Conservation (phyloP, 2,113 vertebrate species). For the Mirza zaza region DNA sequence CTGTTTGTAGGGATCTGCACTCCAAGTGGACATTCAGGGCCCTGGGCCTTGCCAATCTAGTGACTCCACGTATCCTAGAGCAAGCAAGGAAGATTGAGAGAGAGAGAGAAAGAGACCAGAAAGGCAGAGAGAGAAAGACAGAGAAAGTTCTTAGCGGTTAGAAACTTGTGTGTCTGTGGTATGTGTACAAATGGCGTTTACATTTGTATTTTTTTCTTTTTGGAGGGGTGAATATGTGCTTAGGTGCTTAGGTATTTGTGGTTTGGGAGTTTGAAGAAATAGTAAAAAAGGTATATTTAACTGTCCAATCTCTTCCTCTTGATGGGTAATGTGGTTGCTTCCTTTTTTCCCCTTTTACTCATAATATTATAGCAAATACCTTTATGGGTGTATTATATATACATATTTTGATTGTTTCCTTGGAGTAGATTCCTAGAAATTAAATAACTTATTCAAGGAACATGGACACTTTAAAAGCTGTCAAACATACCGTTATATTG, state of each 20-base stretch:
- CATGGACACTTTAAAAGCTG: neutral
- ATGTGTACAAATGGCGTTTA: too few relatives aligned
- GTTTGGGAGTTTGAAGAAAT: neutral
- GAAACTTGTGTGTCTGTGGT: neutral
- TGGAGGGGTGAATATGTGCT: neutral
- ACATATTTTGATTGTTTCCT: neutral
- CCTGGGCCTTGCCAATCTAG: neutral
- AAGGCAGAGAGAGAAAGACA: neutral
- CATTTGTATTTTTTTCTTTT: neutral
- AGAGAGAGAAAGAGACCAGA: neutral
- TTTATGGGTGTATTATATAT: neutral
- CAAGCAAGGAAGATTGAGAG: neutral
- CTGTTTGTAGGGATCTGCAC: neutral
- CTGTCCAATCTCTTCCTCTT: neutral
- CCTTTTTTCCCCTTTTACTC: neutral
- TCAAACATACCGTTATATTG: too few relatives aligned
- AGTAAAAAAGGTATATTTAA: neutral
- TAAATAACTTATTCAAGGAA: neutral
- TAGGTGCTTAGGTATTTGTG: neutral
- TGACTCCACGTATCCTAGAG: neutral
- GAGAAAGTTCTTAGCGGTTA: neutral
- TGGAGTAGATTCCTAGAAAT: neutral
- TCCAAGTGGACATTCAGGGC: neutral
- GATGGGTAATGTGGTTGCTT: neutral
- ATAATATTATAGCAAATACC: neutral